Evolutionary conservation across 2,888 invertebrate species (phyloP), one percentile per base, ranked within the genome.

Genomic region (Biston stratarius): DNA sequence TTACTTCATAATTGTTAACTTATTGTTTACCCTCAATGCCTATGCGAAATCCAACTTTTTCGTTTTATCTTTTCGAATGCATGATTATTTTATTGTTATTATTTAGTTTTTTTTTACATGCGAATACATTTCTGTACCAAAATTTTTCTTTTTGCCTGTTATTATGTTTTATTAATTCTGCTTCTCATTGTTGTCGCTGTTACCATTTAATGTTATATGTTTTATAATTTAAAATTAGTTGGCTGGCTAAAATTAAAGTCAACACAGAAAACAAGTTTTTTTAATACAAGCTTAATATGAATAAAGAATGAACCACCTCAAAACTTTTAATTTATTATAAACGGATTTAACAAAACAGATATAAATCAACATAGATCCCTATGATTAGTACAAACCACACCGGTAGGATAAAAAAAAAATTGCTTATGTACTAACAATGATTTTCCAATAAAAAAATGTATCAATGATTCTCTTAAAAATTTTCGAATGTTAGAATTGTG

Each of bases 1-100:
- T 48, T 48, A 24, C 11, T 48, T 14, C 6, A 10, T 45, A 5
- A 45, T 51, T 3, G 36, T n/a, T 36, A 36, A 6, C n/a, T 47
- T 47, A 15, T 47, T 10, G 34, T 51, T 51, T 34, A 7, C 24
- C 24, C 34, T 51, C 51, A n/a, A 6, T 51, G 55, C 44, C 33
- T 44, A 1, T 12, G 55, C 55, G 55, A 56, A 56, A 40, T 38
- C 6, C 12, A 56, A 56, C 44, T 33, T 55, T 14, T 55, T 42
- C n/a, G 0, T 14, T 42, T 56, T 44, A n/a, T 15, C 8, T 5
- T 42, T n/a, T 14, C 6, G 6, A 15, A 24, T 44, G 42, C 55
- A 12, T 53, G 9, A 38, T 52, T 38, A 40, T 38, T 53, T 53
- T 53, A 9, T 14, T 38, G n/a, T 2, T 53, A 7, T 15, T 10